These are phyloP conservation scores for Chrysodeixis includens DNA, from an alignment of 2,888 invertebrate genomes.

Conservation along the genomic window DNA sequence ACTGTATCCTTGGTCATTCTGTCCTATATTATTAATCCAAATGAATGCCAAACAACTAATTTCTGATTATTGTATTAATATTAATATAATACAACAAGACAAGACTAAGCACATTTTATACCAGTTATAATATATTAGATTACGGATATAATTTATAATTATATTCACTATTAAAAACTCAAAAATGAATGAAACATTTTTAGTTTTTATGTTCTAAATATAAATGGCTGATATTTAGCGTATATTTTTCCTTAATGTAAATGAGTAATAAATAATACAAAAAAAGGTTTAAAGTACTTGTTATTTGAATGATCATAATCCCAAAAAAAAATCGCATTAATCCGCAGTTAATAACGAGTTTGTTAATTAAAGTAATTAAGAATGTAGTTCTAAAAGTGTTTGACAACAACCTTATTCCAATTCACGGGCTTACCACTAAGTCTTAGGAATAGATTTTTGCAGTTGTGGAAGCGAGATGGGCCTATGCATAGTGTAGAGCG, in stretches of 20 bases:
- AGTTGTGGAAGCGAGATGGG: too few relatives aligned
- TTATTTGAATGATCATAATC: background rate
- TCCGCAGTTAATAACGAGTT: constrained; percentile 20
- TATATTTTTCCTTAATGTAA: constrained; percentile 4
- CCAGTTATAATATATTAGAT: constrained; percentile 13
- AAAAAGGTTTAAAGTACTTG: background rate
- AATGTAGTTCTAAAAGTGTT: constrained; percentile 23
- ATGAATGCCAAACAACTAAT: constrained; percentile 40
- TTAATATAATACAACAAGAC: constrained; percentile 4
- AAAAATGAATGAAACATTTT: background rate
- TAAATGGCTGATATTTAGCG: background rate
- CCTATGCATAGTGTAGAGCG: too few relatives aligned
- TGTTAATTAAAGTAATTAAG: constrained; percentile 20
- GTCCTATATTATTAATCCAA: constrained; percentile 3
- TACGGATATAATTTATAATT: background rate
- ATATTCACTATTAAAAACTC: background rate
- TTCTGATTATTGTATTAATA: constrained; percentile 20
- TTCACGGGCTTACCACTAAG: too few relatives aligned
- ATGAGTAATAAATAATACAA: background rate
- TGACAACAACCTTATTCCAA: constrained; percentile 26
- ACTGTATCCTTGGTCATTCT: constrained; percentile 18
- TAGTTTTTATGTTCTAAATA: background rate
- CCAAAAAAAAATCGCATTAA: constrained; percentile 10
- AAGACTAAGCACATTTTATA: constrained; percentile 14
- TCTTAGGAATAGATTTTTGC: too few relatives aligned